Evolutionary conservation across 37 sponge, comb jelly and placozoan genomes (phyloP), one percentile per base, ranked within the genome.

Genomic region (Aphrocallistes beatrix): DNA sequence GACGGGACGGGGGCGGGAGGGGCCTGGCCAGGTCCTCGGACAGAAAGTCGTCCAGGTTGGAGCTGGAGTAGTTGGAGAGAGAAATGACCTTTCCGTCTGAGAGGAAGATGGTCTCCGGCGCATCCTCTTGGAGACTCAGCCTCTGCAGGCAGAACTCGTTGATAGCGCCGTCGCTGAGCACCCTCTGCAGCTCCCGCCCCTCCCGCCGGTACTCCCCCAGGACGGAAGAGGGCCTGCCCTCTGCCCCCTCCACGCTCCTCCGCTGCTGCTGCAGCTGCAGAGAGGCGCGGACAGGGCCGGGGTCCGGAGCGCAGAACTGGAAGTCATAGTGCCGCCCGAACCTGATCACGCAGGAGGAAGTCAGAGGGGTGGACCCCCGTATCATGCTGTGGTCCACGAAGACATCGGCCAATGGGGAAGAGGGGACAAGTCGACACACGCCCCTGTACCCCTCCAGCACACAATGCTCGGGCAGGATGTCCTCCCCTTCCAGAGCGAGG

Each of bases 381-480:
- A 93, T 37, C n/a, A 34, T 51, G 25, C 85, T 51, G 82, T 50
- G 50, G 83, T 91, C 87, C 45, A 93, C 84, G 37, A 38, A 83
- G 50, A 88, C 85, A 23, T 51, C 38, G 0, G 91, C 92, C 0
- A 50, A 37, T 42, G 69, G 42, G 39, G 89, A 91, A 6, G 90
- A 38, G 36, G 94, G 94, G 36, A 88, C 21, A 37, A 93, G 87
- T 0, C 85, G 91, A 81, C 83, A 89, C 37, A 82, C 49, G 19
- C 88, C 88, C 16, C 50, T 37, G 21, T 83, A 51, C 39, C 38
- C 38, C 13, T 87, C 38, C 37, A 93, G 84, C 37, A 84, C 82
- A 38, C 94, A 93, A 39, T 93, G 94, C 23, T 90, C 88, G 1
- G 92, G 91, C 23, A 36, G 60, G 23, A 93, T 88, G 37, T 91